These are phyloP conservation scores for Acronicta alni DNA, from an alignment of 2,888 invertebrate genomes.

Conservation along the genomic window DNA sequence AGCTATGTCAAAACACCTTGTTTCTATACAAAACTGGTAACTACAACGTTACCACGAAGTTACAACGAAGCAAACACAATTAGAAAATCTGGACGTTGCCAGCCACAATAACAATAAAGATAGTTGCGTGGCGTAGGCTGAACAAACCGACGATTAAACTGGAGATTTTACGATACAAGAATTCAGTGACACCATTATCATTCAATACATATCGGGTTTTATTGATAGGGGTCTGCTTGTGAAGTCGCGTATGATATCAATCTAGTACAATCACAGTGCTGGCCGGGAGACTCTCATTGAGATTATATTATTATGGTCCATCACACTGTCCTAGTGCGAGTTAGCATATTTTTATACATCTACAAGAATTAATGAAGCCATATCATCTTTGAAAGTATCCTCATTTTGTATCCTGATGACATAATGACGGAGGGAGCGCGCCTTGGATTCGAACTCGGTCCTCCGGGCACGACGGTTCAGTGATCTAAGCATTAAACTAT, in stretches of 20 bases:
- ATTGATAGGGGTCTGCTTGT: conserved; percentile 3
- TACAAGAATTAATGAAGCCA: no score
- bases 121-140: conserved; percentile 36
- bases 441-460: background rate
- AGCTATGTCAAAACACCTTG: conserved; percentile 26
- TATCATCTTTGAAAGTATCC: no score
- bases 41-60: no score
- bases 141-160: conserved; percentile 30
- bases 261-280: no score
- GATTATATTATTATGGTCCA: no score
- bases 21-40: conserved; percentile 33
- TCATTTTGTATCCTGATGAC: no score
- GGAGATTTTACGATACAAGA: conserved; percentile 27
- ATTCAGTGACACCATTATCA: conserved; percentile 10
- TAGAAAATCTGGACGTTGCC: conserved; percentile 40
- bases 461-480: background rate
- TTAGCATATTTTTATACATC: no score
- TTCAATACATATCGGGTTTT: conserved; percentile 10
- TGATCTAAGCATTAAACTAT: background rate
- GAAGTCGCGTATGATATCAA: background rate
- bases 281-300: no score
- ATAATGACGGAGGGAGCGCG: no score
- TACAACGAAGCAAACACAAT: conserved; percentile 38
- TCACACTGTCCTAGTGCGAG: no score
- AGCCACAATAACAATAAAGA: conserved; percentile 47